phyloP scores from a whole-genome alignment of 1,140 invertebrate species.

The Habropoda laboriosa region DNA sequence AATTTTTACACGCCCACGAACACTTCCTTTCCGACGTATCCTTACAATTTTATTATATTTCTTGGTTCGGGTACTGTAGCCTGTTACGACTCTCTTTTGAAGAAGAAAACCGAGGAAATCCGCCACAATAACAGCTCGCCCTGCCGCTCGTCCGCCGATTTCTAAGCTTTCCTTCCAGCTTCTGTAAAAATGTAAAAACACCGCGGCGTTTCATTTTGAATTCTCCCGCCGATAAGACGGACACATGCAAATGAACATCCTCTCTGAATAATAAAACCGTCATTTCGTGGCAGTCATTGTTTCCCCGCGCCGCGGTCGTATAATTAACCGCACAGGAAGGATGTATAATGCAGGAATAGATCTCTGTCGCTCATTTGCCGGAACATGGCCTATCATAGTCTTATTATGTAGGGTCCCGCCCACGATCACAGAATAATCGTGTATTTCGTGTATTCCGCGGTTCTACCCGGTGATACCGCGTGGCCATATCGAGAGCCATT shows the following conservation, averaged over 20 bases:
- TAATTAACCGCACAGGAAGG: constrained; percentile 61
- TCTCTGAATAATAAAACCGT: constrained; percentile 39
- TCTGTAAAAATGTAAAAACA: too few relatives aligned
- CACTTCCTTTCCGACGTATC: neutral
- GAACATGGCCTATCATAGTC: constrained; percentile 29
- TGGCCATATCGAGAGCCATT: neutral
- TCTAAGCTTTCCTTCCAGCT: too few relatives aligned
- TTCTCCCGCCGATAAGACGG: neutral
- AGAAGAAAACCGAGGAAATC: constrained; percentile 71
- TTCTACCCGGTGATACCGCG: neutral
- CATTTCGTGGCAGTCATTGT: constrained; percentile 52
- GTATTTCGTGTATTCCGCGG: constrained; percentile 9
- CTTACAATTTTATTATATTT: constrained; percentile 68
- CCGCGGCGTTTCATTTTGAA: too few relatives aligned
- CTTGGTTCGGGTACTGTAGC: constrained; percentile 57
- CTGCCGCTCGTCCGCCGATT: constrained; percentile 59
- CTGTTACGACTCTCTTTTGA: constrained; percentile 34
- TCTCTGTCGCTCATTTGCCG: constrained; percentile 30
- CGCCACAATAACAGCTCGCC: constrained; percentile 71
- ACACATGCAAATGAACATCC: constrained; percentile 1
- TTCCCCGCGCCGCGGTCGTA: constrained; percentile 45
- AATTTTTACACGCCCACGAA: constrained; percentile 48
- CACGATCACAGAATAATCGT: constrained; percentile 39
- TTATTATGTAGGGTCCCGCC: constrained; percentile 32
- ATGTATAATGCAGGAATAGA: constrained; percentile 54